Conservation (phyloP, 2,888 invertebrate species). For the Spodoptera littoralis region DNA sequence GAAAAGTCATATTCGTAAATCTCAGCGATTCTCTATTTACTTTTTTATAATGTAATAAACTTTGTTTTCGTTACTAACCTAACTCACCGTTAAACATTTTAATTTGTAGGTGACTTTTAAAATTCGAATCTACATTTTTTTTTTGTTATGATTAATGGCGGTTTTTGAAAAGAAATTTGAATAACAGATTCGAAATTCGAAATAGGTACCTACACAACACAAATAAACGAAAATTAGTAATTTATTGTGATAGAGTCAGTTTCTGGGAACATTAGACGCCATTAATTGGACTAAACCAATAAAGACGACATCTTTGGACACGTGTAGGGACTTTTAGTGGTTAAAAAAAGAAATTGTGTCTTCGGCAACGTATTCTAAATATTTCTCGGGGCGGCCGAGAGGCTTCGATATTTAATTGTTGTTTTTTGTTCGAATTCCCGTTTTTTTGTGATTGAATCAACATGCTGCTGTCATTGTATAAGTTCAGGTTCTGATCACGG, state of each 20-base stretch:
- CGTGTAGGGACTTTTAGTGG: constrained; percentile 75
- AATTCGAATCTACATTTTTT: constrained; percentile 34
- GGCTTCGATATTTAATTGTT: constrained; percentile 84
- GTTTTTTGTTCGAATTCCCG: constrained; percentile 87
- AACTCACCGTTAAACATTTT: constrained; percentile 32
- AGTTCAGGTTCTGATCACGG: constrained; percentile 83
- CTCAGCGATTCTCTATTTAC: constrained; percentile 47
- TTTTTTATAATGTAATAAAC: constrained; percentile 41
- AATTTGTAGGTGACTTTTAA: constrained; percentile 19
- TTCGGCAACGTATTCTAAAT: constrained; percentile 81
- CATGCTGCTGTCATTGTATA: constrained; percentile 88
- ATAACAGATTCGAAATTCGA: constrained; percentile 56
- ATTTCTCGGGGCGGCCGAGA: constrained; percentile 81
- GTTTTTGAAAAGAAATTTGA: constrained; percentile 48
- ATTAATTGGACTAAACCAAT: constrained; percentile 88
- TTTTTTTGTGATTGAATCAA: constrained; percentile 88
- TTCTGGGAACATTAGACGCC: constrained; percentile 81
- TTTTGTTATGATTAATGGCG: constrained; percentile 44
- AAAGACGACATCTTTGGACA: constrained; percentile 85
- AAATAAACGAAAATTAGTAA: constrained; percentile 77
- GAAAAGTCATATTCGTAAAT: constrained; percentile 58
- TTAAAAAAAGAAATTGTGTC: constrained; percentile 64
- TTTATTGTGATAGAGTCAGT: constrained; percentile 72
- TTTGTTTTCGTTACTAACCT: constrained; percentile 41
- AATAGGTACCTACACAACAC: constrained; percentile 40